Conservation (phyloP, 2,888 invertebrate genomes). For the Drosophila nigritarsus region DNA sequence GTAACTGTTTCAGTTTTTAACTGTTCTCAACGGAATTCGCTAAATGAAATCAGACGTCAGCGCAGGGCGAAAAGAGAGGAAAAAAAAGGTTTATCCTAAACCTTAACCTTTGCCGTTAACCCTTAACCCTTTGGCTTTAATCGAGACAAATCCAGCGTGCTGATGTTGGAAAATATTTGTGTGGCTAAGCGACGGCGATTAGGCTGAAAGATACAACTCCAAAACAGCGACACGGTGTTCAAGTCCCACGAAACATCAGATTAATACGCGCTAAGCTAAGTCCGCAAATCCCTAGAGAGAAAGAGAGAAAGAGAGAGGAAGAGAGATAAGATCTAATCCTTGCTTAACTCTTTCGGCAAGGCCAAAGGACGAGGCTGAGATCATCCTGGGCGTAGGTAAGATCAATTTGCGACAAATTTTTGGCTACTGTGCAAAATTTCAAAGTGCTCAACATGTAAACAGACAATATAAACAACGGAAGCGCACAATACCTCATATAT, state of each 20-base stretch:
- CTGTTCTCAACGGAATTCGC: slow-evolving; percentile 21
- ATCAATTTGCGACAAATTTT: slow-evolving; percentile 76
- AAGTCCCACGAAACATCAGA: slow-evolving; percentile 67
- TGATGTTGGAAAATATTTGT: slow-evolving; percentile 78
- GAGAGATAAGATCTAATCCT: slow-evolving; percentile 58
- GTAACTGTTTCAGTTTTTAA: slow-evolving; percentile 27
- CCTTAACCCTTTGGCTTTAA: slow-evolving; percentile 48
- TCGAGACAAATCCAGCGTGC: slow-evolving; percentile 58
- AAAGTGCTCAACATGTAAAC: slow-evolving; percentile 50
- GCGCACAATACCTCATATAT: slow-evolving; percentile 38
- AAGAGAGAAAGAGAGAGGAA: not conserved
- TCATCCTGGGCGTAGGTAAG: slow-evolving; percentile 74
- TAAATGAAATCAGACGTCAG: slow-evolving; percentile 68
- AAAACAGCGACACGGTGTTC: slow-evolving; percentile 29
- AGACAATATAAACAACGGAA: slow-evolving; percentile 78
- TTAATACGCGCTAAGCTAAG: slow-evolving; percentile 74
- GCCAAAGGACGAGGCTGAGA: slow-evolving; percentile 33
- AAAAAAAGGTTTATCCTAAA: slow-evolving; percentile 32
- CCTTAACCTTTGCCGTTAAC: slow-evolving; percentile 16
- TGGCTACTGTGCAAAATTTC: slow-evolving; percentile 68
- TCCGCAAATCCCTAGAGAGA: slow-evolving; percentile 46
- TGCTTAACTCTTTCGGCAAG: slow-evolving; percentile 71
- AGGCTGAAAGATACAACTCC: slow-evolving; percentile 45
- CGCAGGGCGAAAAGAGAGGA: not conserved
- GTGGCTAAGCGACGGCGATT: slow-evolving; percentile 78